These are phyloP conservation scores for Lophochroa leadbeateri DNA, from an alignment of 2,113 vertebrate genomes.

Conservation along the genomic window DNA sequence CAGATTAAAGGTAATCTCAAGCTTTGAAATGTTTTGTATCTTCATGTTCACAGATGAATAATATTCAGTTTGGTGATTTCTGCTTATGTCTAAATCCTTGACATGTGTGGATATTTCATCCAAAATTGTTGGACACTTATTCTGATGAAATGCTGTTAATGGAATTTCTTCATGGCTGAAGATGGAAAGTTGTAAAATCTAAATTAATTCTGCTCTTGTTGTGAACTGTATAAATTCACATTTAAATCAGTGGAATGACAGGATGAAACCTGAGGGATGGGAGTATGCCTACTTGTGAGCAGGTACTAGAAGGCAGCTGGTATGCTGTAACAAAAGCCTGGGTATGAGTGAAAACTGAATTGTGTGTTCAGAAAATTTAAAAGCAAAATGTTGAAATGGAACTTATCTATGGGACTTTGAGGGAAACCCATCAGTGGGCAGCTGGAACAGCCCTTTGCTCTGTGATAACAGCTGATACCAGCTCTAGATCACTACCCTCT, in stretches of 20 bases:
- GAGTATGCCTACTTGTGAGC: rapidly evolving
- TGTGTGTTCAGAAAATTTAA: not conserved
- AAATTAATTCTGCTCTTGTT: not conserved
- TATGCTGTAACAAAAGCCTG: not conserved
- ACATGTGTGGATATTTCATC: not conserved
- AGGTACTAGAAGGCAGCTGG: not conserved
- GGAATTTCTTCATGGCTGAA: not conserved
- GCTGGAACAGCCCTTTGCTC: not conserved
- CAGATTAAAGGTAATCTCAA: not conserved
- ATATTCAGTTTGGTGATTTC: not conserved
- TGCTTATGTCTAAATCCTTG: not conserved
- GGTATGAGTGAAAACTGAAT: no score
- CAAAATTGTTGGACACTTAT: not conserved
- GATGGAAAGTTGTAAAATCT: not conserved
- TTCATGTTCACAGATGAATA: not conserved
- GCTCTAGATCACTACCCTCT: no score
- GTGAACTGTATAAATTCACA: not conserved
- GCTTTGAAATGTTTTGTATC: not conserved
- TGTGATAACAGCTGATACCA: not conserved
- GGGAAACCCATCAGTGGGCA: not conserved
- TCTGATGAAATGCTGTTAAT: not conserved
- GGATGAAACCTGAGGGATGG: not conserved
- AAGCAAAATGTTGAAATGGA: not conserved
- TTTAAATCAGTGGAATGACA: not conserved
- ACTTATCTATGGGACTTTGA: not conserved